Evolutionary conservation across 2,113 vertebrate species (phyloP).

Genomic region (Mormoops blainvillei): DNA sequence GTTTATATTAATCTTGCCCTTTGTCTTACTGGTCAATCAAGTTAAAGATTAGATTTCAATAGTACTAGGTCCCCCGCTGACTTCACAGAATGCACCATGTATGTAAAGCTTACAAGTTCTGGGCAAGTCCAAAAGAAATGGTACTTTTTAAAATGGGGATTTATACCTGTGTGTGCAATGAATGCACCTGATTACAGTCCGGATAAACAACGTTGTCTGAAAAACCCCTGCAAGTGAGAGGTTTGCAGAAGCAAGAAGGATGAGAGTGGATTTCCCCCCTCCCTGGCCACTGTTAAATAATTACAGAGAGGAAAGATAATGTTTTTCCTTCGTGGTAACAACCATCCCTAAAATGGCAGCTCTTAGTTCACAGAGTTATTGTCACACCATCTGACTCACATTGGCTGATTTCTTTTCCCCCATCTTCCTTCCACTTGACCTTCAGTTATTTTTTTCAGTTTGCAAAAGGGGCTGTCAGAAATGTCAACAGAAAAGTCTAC

Average conservation of each 20-base stretch:
- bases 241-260: neutral
- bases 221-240: neutral
- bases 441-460: neutral
- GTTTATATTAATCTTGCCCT: neutral
- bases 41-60: neutral
- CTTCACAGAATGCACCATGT: neutral
- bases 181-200: neutral
- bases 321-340: neutral
- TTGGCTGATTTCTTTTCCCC: neutral
- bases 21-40: neutral
- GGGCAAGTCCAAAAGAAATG: neutral
- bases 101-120: neutral
- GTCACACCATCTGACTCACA: neutral
- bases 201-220: neutral
- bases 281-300: neutral
- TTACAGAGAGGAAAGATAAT: neutral
- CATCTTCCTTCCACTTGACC: neutral
- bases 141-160: neutral
- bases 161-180: neutral
- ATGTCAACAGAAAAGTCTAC: conserved; percentile 22
- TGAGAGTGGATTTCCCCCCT: neutral
- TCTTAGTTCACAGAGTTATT: neutral
- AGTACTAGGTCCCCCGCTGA: neutral
- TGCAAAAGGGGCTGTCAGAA: neutral
- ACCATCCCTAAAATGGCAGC: neutral